phyloP scores from a whole-genome alignment of 2,113 vertebrate species.

The Misgurnus anguillicaudatus region DNA sequence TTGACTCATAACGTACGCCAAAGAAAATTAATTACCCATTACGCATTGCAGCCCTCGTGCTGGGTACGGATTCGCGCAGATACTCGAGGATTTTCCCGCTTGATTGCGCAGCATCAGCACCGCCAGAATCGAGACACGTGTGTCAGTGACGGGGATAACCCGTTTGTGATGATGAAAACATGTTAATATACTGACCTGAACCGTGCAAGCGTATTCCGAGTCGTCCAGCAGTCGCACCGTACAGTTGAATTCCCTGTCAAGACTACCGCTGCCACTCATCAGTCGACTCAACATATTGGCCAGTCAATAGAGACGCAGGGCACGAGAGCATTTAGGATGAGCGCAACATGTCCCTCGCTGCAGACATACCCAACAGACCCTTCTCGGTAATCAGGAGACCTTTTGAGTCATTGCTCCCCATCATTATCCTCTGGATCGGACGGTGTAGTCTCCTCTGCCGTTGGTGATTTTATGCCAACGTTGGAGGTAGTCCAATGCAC shows the following conservation, averaged over 20 bases:
- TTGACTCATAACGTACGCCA: background rate
- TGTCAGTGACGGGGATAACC: slow-evolving; percentile 17
- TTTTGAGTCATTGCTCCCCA: slow-evolving; percentile 25
- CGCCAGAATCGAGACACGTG: slow-evolving; percentile 8
- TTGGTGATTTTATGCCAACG: slow-evolving; percentile 33
- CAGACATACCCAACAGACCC: slow-evolving; percentile 21
- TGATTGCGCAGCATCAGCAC: slow-evolving; percentile 26
- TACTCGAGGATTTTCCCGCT: slow-evolving; percentile 16
- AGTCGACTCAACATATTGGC: slow-evolving; percentile 95
- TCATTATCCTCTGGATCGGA: slow-evolving; percentile 19
- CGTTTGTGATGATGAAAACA: slow-evolving; percentile 23
- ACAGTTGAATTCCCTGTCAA: slow-evolving; percentile 93
- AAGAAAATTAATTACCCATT: slow-evolving; percentile 16
- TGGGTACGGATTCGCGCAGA: background rate
- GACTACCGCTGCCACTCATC: slow-evolving; percentile 95
- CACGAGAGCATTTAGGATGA: slow-evolving; percentile 38
- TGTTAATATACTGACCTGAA: slow-evolving; percentile 61
- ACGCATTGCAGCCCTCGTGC: slow-evolving; percentile 38
- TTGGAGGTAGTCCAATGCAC: slow-evolving; percentile 37
- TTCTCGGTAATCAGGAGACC: slow-evolving; percentile 35
- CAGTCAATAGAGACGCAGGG: slow-evolving; percentile 32
- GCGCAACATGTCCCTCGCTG: slow-evolving; percentile 46
- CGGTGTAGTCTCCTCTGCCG: slow-evolving; percentile 36
- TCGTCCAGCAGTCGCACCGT: slow-evolving; percentile 95
- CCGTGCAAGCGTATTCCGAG: slow-evolving; percentile 94